Base-by-base conservation (phyloP, 2,888 invertebrate genomes). In the Meiosimyza decipiens region DNA sequence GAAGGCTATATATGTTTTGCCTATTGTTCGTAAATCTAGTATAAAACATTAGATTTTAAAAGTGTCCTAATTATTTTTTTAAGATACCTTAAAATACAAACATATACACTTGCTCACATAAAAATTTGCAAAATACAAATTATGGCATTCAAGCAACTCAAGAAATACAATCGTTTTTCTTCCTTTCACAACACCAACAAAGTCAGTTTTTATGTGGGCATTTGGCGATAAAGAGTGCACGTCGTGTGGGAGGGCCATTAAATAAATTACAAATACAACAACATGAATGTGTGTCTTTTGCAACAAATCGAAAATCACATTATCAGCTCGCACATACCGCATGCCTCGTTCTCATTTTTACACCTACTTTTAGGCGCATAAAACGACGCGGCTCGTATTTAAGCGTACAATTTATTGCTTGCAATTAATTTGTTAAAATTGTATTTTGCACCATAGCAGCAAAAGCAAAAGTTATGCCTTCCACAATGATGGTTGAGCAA, bases 361-460 rank as follows among this genome's bases (percentile, higher is more conserved):
- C 47, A 47, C 63, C 63, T 62, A 62, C 62, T 63, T 63, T 40
- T 40, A 47, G 63, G 47, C 57, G 28, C 15, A 15, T 28, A n/a
- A 15, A 33, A n/a, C 33, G 12, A 2, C 40, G 11, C 60, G n/a
- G 40, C 62, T 18, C 9, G 9, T 40, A 9, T 47, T 40, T 40
- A 33, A 62, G 12, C 67, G 22, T 15, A 15, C 57, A 22, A 22
- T 83, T 83, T 84, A 83, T 83, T 81, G 84, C 81, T 81, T 81
- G 83, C 84, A 84, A 83, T 83, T 83, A 83, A 84, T 83, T 83
- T 83, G 83, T 83, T 84, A 84, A 84, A 83, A 82, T 83, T 82
- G 68, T 57, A 54, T 49, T 40, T 40, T 16, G 49, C 54, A 54
- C 11, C 54, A 16, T 6, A 9, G 9, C 6, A 40, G 40, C 40